phyloP scores from a whole-genome alignment of 2,113 vertebrate genomes.

The Apodemus sylvaticus region DNA sequence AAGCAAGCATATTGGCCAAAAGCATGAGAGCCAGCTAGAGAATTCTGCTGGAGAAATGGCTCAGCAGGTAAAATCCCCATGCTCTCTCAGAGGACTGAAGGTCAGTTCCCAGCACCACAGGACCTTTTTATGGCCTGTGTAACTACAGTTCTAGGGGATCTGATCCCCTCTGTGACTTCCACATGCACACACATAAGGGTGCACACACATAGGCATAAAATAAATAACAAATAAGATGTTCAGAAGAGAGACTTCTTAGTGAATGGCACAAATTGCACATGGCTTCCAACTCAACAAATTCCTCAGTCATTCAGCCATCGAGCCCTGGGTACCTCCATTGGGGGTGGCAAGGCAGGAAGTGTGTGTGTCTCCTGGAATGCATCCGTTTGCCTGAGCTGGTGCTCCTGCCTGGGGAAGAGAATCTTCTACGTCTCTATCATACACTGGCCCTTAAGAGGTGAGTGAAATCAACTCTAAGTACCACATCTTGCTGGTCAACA shows the following conservation, averaged over 20 bases:
- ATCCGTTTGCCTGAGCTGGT: not conserved
- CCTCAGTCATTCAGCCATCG: not conserved
- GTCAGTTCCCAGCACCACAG: too few relatives aligned
- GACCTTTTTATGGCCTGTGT: too few relatives aligned
- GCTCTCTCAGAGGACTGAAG: not conserved
- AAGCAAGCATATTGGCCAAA: not conserved
- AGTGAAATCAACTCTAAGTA: not conserved
- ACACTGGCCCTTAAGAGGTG: not conserved
- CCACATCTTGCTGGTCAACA: not conserved
- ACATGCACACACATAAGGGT: not conserved
- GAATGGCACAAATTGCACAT: not conserved
- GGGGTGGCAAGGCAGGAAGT: fast-evolving
- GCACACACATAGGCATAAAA: not conserved
- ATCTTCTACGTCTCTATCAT: not conserved
- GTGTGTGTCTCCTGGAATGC: not conserved
- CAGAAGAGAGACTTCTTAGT: not conserved
- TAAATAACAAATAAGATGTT: not conserved
- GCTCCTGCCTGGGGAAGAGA: not conserved
- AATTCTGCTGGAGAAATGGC: not conserved
- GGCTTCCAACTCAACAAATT: not conserved
- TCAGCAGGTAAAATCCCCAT: not conserved
- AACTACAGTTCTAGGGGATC: not conserved
- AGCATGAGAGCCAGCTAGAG: not conserved
- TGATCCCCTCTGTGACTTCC: not conserved
- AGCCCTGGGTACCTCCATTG: fast-evolving